Evolutionary conservation across 2,113 vertebrate genomes (phyloP), one percentile per base, ranked within the genome.

Genomic region (Pionites leucogaster): DNA sequence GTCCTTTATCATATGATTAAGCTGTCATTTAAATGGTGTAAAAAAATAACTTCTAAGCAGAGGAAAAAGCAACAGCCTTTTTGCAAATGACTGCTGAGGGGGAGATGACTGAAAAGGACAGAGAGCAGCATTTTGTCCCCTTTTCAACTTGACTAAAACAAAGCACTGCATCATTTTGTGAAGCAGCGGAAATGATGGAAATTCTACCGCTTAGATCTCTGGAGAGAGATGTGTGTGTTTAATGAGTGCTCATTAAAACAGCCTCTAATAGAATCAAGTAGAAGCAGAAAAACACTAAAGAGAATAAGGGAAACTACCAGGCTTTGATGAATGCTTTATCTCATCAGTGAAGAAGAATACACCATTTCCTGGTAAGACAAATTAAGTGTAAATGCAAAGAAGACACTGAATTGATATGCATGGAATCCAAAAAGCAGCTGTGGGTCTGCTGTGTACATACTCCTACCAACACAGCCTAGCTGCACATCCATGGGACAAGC

Each of bases 171-270:
- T 86, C 75, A 25, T 63, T 92, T 81, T 81, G 82, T 47, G 64
- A 91, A 90, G 75, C 71, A 67, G 78, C 0, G 0, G 76, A 88
- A 95, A 90, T 57, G 46, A 81, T 7, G 35, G 78, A 65, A 64
- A 83, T 86, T 80, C 53, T 7, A 4, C 64, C 59, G 75, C 85
- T 93, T 75, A 70, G 46, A 53, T 93, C 92, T 88, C 85, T 64
- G 68, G 93, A 86, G 93, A 82, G 65, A 94, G 50, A 74, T 0
- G 11, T 0, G 6, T 63, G 37, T 3, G 10, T 78, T 88, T 84
- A 96, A 92, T 3, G 71, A 90, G 37, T 23, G 47, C 82, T 96
- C 64, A 83, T 82, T 94, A 90, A 90, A 93, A 28, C 68, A 93
- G 79, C 35, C 18, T 80, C 53, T 92, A 95, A 93, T 2, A 92